A percentile compares a stretch with the other conserved stretches of the same genome.
Evolutionary conservation across 2,113 vertebrate genomes (phyloP).

Genomic region (Barbus barbus): DNA sequence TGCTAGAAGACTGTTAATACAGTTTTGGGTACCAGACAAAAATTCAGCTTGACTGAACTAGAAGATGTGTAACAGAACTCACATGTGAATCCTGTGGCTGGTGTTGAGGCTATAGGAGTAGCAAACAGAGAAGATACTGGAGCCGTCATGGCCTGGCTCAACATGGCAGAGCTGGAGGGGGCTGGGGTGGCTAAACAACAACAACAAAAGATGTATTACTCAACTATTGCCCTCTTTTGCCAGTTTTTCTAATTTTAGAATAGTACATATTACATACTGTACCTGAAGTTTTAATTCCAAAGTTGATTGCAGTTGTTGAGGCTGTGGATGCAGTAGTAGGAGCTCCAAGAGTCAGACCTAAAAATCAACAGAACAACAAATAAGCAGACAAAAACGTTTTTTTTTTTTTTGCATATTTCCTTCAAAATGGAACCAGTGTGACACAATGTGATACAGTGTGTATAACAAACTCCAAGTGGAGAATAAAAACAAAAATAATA

Average conservation of each 20-base stretch:
- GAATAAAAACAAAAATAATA: too few relatives aligned
- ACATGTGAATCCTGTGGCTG: slow-evolving; percentile 70
- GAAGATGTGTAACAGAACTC: slow-evolving; percentile 56
- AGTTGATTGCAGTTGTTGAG: slow-evolving; percentile 66
- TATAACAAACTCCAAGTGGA: too few relatives aligned
- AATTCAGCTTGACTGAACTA: neutral
- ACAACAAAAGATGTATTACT: neutral
- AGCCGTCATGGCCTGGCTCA: slow-evolving; percentile 62
- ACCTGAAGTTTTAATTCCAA: slow-evolving; percentile 82
- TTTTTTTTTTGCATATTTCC: too few relatives aligned
- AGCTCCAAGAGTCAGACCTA: slow-evolving; percentile 60
- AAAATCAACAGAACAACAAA: neutral
- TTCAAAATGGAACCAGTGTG: too few relatives aligned
- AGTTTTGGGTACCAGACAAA: neutral
- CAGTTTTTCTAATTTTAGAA: neutral
- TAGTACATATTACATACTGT: neutral
- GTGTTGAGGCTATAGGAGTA: slow-evolving; percentile 51
- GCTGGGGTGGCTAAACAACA: slow-evolving; percentile 64
- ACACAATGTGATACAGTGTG: too few relatives aligned
- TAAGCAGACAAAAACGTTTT: too few relatives aligned
- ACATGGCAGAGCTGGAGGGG: slow-evolving; percentile 61
- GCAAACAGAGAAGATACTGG: slow-evolving; percentile 70
- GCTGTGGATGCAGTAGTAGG: slow-evolving; percentile 44
- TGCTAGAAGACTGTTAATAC: too few relatives aligned
- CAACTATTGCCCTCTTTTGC: too few relatives aligned